Conservation (phyloP, 2,113 vertebrate genomes). For the Scartelaos histophorus region DNA sequence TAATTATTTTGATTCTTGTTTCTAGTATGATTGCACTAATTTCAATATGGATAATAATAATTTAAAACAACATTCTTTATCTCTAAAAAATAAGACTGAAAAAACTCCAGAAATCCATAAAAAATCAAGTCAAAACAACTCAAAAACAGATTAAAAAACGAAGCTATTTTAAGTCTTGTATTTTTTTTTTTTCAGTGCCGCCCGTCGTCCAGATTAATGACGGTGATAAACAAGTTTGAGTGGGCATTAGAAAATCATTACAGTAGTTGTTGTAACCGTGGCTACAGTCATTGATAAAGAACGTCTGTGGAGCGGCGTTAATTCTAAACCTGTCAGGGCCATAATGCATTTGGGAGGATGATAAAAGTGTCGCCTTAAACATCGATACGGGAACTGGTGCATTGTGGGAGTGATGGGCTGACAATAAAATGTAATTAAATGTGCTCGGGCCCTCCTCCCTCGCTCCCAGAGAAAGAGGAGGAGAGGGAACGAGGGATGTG, state of each 20-base stretch:
- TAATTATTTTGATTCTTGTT: no score
- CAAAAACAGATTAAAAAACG: no score
- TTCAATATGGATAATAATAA: no score
- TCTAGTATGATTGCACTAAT: no score
- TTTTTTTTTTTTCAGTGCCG: not conserved
- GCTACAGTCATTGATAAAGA: not conserved
- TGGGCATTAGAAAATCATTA: not conserved
- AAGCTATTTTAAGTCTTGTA: no score
- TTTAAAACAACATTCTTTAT: no score
- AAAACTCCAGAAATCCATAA: no score
- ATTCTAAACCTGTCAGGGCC: not conserved
- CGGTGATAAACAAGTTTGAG: not conserved
- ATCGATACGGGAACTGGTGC: not conserved
- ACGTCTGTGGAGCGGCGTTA: not conserved
- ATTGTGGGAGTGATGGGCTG: not conserved
- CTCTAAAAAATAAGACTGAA: no score
- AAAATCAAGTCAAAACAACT: no score
- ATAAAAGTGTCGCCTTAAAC: not conserved
- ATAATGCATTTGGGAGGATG: not conserved
- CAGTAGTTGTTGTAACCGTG: not conserved
- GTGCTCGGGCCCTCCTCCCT: conserved; percentile 20
- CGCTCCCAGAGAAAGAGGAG: conserved; percentile 9
- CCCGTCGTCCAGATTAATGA: not conserved
- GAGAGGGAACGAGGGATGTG: conserved; percentile 8
- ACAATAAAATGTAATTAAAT: conserved; percentile 49